Evolutionary conservation across 1,140 invertebrate species (phyloP), one percentile per base, ranked within the genome.

Genomic region (Luehdorfia chinensis): DNA sequence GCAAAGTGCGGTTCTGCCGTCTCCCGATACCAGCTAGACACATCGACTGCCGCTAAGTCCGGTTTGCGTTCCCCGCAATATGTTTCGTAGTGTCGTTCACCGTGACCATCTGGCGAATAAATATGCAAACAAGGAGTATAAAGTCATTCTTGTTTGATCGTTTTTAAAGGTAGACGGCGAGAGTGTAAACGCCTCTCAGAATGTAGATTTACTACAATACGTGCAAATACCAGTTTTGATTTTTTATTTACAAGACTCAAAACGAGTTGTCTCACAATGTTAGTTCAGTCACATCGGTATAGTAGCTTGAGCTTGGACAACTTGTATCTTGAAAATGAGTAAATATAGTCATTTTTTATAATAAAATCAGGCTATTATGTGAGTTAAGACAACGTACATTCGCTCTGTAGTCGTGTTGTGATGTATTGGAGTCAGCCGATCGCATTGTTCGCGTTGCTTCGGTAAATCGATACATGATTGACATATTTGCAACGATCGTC

Each of bases 391-490:
- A n/a, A n/a, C n/a, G n/a, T n/a, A n/a, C n/a, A n/a, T n/a, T n/a
- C n/a, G n/a, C n/a, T n/a, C n/a, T n/a, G n/a, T n/a, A n/a, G n/a
- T n/a, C 15, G 33, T 36, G 33, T 36, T 36, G 27, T 23, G 25
- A 31, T 44, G 30, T 30, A 44, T 21, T 30, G 47, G n/a, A 39
- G 32, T 33, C 13, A 14, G n/a, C 13, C 18, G 33, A 37, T 46
- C 49, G 41, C 41, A 45, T 53, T 60, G 52, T 60, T 66, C 30
- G 54, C 52, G 44, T 47, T 43, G 56, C 59, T 57, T 54, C 44
- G 50, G 39, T 37, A 41, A 52, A 53, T 59, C 51, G 51, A 61
- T 57, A 51, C 68, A 64, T 65, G 68, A 62, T 67, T 62, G 58
- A 53, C 61, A 75, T 72, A 62, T 66, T 61, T 56, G 59, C 30